Percentiles rank a stretch among this genome's conserved stretches.
These are phyloP conservation scores for Chloropsis hardwickii DNA, from an alignment of 2,113 vertebrate species.

Conservation along the genomic window DNA sequence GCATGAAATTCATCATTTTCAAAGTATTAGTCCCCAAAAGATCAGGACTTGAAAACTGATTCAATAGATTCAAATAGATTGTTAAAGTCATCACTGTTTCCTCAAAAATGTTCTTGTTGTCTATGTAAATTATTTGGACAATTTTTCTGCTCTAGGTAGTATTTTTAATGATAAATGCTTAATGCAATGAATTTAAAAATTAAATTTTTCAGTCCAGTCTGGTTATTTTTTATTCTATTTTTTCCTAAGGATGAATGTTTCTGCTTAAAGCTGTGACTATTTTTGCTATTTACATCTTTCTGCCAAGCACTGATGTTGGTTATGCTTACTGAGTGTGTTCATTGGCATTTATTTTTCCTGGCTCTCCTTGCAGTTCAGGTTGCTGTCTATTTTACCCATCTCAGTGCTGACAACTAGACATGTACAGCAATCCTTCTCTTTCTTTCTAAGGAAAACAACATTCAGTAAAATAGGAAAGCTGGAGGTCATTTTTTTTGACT, in stretches of 20 bases:
- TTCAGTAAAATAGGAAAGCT: neutral
- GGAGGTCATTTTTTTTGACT: neutral
- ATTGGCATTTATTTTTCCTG: neutral
- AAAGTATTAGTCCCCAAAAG: neutral
- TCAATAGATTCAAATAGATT: neutral
- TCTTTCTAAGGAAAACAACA: neutral
- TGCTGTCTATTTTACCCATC: neutral
- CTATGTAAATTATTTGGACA: neutral
- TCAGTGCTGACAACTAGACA: neutral
- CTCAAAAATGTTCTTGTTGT: neutral
- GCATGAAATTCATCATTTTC: neutral
- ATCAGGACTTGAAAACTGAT: neutral
- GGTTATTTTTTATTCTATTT: neutral
- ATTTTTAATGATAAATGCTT: neutral
- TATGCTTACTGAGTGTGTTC: neutral
- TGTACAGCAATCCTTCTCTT: neutral
- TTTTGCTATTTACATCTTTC: neutral
- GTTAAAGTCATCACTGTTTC: neutral
- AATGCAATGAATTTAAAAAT: neutral
- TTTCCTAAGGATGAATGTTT: neutral
- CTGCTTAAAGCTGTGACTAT: neutral
- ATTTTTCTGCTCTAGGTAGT: neutral
- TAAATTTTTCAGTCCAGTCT: neutral
- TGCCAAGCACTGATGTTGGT: neutral
- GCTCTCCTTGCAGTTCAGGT: neutral